Base-by-base conservation (phyloP, 2,888 invertebrate species). In the Phasia obesa region DNA sequence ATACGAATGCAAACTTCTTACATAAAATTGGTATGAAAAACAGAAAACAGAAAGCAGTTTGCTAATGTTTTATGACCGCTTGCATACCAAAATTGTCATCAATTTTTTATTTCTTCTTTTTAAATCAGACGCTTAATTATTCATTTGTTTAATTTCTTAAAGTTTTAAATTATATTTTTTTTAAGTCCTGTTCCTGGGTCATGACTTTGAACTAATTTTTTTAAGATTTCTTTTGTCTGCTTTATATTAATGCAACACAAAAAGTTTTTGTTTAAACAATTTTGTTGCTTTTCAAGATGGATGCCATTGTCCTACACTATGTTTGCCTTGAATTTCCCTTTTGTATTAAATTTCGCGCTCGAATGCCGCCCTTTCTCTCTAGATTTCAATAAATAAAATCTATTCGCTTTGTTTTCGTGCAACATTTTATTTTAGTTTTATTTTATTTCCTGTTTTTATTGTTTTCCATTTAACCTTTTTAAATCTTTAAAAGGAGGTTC, bases 121-220 rank as follows among this genome's bases (percentile, higher is more conserved):
- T n/a, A n/a, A n/a, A n/a, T n/a, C n/a, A n/a, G n/a, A n/a, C n/a
- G n/a, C n/a, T n/a, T n/a, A n/a, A n/a, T n/a, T n/a, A n/a, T 35
- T 35, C 35, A 2, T 35, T 11, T 35, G 5, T 0, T 35, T 35
- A 11, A 35, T 11, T 35, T 35, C n/a, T n/a, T n/a, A n/a, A n/a
- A n/a, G n/a, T n/a, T n/a, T n/a, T n/a, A n/a, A n/a, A n/a, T n/a
- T n/a, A n/a, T 35, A 0, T 11, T 35, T 35, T 35, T 2, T 11
- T 35, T 35, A 35, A 35, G 11, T 11, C 35, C 3, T 35, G 31
- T 55, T 55, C 42, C 44, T 53, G 69, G 70, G 38, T 55, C 55
- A 49, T 64, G 77, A 78, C 77, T 70, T 64, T 78, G 70, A 70
- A 78, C 70, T 62, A 64, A 44, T 70, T 78, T 47, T 74, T 19